A percentile compares a stretch with the other conserved stretches of the same genome.
Evolutionary conservation across 2,888 invertebrate species (phyloP).

Genomic region (Patella depressa): DNA sequence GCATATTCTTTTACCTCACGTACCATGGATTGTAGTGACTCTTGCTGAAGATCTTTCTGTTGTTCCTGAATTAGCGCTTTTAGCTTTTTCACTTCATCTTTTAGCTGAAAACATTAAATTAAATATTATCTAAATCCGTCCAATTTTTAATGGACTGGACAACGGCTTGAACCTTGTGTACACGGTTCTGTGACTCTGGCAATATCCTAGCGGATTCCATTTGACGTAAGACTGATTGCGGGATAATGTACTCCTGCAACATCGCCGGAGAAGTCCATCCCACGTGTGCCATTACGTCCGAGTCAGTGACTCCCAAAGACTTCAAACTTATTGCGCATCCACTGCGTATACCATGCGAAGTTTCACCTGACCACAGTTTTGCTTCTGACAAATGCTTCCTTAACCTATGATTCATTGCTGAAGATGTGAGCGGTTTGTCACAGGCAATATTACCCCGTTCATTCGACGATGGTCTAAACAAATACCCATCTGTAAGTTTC

Average conservation of each 20-base stretch:
- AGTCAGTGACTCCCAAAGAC: neutral
- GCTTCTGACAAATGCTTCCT: neutral
- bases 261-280: neutral
- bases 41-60: neutral
- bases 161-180: neutral
- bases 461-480: neutral
- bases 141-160: neutral
- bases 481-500: neutral
- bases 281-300: neutral
- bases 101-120: neutral
- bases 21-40: neutral
- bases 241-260: neutral
- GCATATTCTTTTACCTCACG: conserved; percentile 9
- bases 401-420: neutral
- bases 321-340: neutral
- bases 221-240: neutral
- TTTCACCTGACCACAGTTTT: neutral
- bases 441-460: neutral
- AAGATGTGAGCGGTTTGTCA: neutral
- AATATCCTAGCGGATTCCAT: neutral
- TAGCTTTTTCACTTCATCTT: neutral
- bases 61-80: neutral
- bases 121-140: neutral
- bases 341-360: neutral
- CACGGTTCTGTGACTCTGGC: neutral